Evolutionary conservation across 1,140 invertebrate genomes (phyloP), one percentile per base, ranked within the genome.

Genomic region (Lordiphosa collinella): DNA sequence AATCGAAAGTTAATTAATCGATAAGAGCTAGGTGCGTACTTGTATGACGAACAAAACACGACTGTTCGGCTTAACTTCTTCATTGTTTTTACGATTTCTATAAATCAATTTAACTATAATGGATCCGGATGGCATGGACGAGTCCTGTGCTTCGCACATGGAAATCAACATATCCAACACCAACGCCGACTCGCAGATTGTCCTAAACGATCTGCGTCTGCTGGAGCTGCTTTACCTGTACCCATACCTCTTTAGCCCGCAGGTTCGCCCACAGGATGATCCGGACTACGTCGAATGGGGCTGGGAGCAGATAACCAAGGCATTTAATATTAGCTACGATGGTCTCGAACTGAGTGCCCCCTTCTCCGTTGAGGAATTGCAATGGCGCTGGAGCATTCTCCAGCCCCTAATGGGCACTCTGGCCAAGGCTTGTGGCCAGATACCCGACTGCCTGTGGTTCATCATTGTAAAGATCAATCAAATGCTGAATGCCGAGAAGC

Each of bases 181-280:
- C 9, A 79, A 80, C 32, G 34, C 51, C 0, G 6, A 34, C 0
- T 51, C 35, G 4, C 53, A 72, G 35, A 50, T 67, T 10, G 79
- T 88, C 3, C 25, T 88, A 1, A 88, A 88, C 25, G 86, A 88
- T 44, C 40, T 78, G 12, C 46, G 52, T 2, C 59, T 87, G 0
- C 13, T 88, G 29, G 68, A 86, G 14, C 18, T 87, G 1, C 44
- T 88, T 7, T 32, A 68, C 38, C 38, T 35, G 22, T 66, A 79
- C 51, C 80, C 85, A 0, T 87, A 79, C 25, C 37, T 88, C 0
- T 46, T 67, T 6, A 68, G 52, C 13, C 36, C 49, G 10, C 18
- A 55, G 2, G 36, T 63, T 5, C 16, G 25, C 0, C 14, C 49
- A 1, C 41, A 64, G 0, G n/a, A 47, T 3, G 72, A 86, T 41